phyloP scores from a whole-genome alignment of 2,888 invertebrate genomes.

The Cryptocephalus moraei region DNA sequence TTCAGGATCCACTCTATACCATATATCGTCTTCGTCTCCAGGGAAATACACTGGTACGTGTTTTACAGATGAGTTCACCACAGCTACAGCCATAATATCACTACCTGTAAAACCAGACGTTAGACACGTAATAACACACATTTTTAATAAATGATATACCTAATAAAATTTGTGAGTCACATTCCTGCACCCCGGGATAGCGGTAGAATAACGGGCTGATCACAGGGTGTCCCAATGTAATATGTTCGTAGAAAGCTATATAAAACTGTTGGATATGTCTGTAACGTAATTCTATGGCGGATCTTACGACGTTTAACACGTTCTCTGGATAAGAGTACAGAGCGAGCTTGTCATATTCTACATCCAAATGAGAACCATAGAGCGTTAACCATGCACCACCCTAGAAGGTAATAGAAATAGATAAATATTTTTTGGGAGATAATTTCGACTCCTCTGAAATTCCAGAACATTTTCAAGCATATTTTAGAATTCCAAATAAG shows the following conservation, averaged over 20 bases:
- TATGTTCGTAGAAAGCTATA: slow-evolving; percentile 78
- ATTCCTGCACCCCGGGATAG: neutral
- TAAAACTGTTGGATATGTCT: slow-evolving; percentile 82
- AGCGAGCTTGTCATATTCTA: slow-evolving; percentile 87
- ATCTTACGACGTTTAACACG: slow-evolving; percentile 50
- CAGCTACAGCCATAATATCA: slow-evolving; percentile 1
- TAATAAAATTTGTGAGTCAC: neutral
- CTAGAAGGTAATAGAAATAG: slow-evolving; percentile 17
- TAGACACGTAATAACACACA: neutral
- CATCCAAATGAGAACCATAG: slow-evolving; percentile 89
- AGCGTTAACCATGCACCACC: slow-evolving; percentile 88
- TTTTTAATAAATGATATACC: neutral
- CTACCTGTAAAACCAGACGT: slow-evolving; percentile 1
- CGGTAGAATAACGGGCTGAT: slow-evolving; percentile 3
- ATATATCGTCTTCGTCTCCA: neutral
- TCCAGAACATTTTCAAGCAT: too few species aligned
- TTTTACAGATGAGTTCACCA: neutral
- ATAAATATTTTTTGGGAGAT: neutral
- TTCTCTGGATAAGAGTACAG: slow-evolving; percentile 82
- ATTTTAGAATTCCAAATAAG: too few species aligned
- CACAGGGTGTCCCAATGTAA: neutral
- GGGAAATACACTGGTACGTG: neutral
- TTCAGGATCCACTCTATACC: slow-evolving; percentile 1
- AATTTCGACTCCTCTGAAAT: too few species aligned
- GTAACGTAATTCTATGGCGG: slow-evolving; percentile 66